A percentile compares a stretch with the other conserved stretches of the same genome.
These are phyloP conservation scores for Gila orcuttii DNA, from an alignment of 2,113 vertebrate species.

Conservation along the genomic window DNA sequence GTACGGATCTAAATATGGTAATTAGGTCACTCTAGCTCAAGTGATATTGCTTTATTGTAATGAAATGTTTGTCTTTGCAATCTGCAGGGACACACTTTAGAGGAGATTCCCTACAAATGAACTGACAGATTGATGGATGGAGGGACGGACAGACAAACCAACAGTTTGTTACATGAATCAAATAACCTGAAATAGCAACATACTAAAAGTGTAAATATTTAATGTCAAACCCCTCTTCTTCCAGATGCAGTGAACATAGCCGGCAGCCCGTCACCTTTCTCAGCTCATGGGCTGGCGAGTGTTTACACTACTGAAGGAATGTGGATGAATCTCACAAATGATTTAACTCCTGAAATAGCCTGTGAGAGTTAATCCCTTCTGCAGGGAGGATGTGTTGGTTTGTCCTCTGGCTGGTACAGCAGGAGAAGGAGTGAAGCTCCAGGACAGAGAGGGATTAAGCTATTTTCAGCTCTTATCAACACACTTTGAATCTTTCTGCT, in stretches of 20 bases:
- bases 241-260: neutral
- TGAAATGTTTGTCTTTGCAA: neutral
- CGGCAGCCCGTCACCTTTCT: neutral
- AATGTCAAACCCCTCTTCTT: neutral
- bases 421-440: neutral
- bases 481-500: conserved; percentile 12
- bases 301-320: conserved; percentile 20
- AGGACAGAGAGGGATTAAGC: conserved; percentile 32
- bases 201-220: neutral
- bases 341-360: conserved; percentile 46
- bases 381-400: conserved; percentile 31
- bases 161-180: neutral
- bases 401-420: conserved; percentile 31
- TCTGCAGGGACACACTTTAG: neutral
- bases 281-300: neutral
- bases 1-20: neutral
- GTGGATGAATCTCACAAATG: conserved; percentile 23
- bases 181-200: neutral
- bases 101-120: neutral
- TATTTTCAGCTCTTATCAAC: conserved; percentile 36
- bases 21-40: neutral
- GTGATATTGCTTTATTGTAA: neutral
- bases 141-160: neutral
- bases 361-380: conserved; percentile 41
- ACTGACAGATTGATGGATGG: neutral